These are phyloP conservation scores for Campaea margaritaria DNA, from an alignment of 2,888 invertebrate species.

Conservation along the genomic window DNA sequence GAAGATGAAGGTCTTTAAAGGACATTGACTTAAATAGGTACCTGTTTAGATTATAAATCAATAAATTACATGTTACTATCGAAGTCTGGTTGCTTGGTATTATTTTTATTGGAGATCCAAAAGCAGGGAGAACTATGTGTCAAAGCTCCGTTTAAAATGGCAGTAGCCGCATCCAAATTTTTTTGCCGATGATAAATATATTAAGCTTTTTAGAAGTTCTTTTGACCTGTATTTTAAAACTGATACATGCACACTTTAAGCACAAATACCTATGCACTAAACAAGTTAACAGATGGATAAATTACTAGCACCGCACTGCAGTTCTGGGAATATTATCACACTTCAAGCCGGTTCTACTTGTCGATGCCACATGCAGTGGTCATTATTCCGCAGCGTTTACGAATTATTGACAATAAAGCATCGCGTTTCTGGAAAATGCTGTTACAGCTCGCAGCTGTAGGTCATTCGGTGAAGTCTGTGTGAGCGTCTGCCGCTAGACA, in stretches of 20 bases:
- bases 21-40: conserved; percentile 4
- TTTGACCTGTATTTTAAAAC: conserved; percentile 13
- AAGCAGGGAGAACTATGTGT: no score
- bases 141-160: no score
- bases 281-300: conserved; percentile 47
- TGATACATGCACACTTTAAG: conserved; percentile 19
- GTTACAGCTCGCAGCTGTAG: conserved; percentile 67
- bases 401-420: conserved; percentile 74
- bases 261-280: conserved; percentile 43
- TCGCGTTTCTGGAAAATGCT: conserved; percentile 70
- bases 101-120: no score
- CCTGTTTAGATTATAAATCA: neutral
- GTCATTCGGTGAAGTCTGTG: conserved; percentile 55
- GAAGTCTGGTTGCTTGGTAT: neutral
- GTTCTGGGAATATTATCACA: conserved; percentile 54
- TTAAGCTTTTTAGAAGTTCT: neutral
- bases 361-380: conserved; percentile 62
- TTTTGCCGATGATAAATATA: no score
- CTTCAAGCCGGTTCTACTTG: conserved; percentile 47
- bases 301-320: conserved; percentile 43
- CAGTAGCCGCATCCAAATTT: no score
- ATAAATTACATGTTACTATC: conserved; percentile 10
- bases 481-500: conserved; percentile 30
- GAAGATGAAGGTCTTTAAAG: conserved; percentile 63
- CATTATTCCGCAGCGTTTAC: conserved; percentile 67